phyloP scores from a whole-genome alignment of 2,113 vertebrate genomes.

The Pygoscelis antarcticus region DNA sequence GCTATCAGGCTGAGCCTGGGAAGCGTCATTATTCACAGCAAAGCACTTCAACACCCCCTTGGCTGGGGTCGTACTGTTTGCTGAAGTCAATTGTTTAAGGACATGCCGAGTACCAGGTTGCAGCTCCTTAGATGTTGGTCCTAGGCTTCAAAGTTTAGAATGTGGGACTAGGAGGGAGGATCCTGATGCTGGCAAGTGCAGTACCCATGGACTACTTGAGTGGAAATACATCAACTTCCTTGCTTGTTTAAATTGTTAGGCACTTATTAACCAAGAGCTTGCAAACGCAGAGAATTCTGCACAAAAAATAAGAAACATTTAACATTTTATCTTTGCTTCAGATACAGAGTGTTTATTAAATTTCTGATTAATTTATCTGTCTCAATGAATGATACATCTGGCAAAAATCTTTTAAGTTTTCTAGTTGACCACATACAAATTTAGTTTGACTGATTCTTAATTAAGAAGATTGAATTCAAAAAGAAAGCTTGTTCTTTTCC shows the following conservation, averaged over 20 bases:
- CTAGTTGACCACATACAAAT: neutral
- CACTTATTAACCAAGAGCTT: neutral
- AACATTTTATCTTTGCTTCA: neutral
- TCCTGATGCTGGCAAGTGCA: neutral
- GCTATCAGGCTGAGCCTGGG: neutral
- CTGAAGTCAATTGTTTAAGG: neutral
- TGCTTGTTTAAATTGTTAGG: neutral
- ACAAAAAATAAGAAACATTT: neutral
- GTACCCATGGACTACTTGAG: neutral
- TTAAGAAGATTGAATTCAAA: neutral
- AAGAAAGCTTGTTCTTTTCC: neutral
- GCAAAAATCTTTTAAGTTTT: neutral
- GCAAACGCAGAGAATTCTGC: neutral
- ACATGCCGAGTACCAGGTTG: neutral
- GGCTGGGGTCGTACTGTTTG: neutral
- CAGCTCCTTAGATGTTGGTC: neutral
- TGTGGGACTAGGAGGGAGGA: neutral
- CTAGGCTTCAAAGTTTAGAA: neutral
- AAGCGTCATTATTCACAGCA: neutral
- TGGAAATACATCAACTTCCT: neutral
- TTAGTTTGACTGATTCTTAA: slow-evolving; percentile 17
- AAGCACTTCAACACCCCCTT: neutral
- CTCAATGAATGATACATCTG: neutral
- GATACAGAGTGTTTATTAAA: neutral
- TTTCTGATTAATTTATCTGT: neutral